phyloP scores from a whole-genome alignment of 2,888 invertebrate species.

The Rhagonycha fulva region DNA sequence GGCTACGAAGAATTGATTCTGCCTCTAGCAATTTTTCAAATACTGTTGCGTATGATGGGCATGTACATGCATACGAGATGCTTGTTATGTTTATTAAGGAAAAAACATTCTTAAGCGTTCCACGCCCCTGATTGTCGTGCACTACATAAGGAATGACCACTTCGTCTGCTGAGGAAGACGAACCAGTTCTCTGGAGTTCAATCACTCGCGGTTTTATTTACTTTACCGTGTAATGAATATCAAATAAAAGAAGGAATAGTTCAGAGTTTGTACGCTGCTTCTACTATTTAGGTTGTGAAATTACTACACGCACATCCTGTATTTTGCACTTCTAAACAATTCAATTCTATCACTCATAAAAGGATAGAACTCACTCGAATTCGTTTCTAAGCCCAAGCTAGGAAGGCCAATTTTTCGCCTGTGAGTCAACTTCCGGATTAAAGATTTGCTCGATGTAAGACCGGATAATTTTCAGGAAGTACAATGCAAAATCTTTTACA shows the following conservation, averaged over 20 bases:
- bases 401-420: background rate
- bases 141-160: conserved; percentile 26
- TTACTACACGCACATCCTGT: background rate
- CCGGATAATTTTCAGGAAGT: background rate
- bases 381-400: background rate
- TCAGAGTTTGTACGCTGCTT: background rate
- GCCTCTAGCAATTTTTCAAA: background rate
- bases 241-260: background rate
- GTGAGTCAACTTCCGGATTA: background rate
- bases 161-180: conserved; percentile 21
- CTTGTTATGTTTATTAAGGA: background rate
- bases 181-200: conserved; percentile 25
- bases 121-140: conserved; percentile 26
- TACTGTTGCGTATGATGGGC: background rate
- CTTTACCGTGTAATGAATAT: conserved; percentile 19
- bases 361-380: too few species aligned
- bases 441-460: background rate
- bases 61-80: background rate
- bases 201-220: conserved; percentile 25
- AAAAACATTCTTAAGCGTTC: conserved; percentile 23
- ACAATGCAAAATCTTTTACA: background rate
- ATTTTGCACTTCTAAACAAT: background rate
- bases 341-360: too few species aligned
- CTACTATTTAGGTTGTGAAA: background rate
- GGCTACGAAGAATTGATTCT: background rate